phyloP scores from a whole-genome alignment of 2,797 vertebrate genomes.

The Mergus octosetaceus region DNA sequence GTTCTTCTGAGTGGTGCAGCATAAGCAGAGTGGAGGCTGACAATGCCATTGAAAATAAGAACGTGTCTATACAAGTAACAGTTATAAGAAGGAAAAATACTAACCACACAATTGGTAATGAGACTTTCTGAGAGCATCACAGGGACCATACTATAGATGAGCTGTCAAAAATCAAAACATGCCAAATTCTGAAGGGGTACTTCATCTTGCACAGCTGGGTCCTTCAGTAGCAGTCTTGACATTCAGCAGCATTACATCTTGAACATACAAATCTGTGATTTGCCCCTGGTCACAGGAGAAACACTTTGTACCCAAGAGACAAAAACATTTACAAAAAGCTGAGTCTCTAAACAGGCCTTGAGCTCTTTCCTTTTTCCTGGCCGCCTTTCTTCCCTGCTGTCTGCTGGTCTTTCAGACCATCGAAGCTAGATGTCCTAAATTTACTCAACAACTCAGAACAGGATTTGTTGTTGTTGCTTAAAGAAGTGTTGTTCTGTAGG shows the following conservation, averaged over 20 bases:
- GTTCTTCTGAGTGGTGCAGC: background rate
- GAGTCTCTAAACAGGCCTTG: background rate
- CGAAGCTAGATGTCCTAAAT: background rate
- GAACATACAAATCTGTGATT: background rate
- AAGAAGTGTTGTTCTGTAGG: background rate
- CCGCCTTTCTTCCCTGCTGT: background rate
- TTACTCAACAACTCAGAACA: background rate
- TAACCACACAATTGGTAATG: background rate
- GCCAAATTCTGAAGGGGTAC: background rate
- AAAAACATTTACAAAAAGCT: background rate
- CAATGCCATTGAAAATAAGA: background rate
- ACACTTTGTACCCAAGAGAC: too few relatives aligned
- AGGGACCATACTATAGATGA: background rate
- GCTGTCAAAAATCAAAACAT: background rate
- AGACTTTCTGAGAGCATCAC: background rate
- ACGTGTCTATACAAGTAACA: background rate
- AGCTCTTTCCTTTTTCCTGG: background rate
- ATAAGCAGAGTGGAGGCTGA: background rate
- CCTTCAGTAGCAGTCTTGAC: background rate
- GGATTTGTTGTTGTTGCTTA: background rate
- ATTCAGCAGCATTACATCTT: background rate
- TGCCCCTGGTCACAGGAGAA: background rate
- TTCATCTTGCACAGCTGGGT: background rate
- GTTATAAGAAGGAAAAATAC: background rate
- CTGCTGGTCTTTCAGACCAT: background rate